Conservation (phyloP, 2,113 vertebrate genomes). For the Gulo gulo region DNA sequence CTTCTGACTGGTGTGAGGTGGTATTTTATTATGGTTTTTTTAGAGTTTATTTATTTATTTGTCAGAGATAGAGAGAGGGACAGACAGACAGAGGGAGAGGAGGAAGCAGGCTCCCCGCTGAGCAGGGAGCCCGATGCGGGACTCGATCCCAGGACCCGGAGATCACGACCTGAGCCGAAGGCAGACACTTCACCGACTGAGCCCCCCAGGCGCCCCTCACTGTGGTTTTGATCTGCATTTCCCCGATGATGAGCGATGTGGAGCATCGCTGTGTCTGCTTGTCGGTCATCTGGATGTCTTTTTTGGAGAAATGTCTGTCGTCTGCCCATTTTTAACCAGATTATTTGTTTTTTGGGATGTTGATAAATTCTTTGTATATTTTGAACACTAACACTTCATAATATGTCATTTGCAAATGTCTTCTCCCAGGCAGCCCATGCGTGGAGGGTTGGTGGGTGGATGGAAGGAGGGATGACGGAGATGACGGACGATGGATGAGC, state of each 20-base stretch:
- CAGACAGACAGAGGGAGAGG: too few species aligned
- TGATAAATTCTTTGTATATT: neutral
- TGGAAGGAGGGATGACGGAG: neutral
- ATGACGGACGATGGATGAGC: too few species aligned
- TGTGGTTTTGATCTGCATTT: neutral
- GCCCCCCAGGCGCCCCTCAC: neutral
- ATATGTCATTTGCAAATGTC: neutral
- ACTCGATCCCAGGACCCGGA: too few species aligned
- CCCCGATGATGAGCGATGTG: fast-evolving
- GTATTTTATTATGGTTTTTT: neutral
- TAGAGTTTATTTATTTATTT: too few species aligned
- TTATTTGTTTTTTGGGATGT: neutral
- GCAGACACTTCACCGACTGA: too few species aligned
- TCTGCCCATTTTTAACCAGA: neutral
- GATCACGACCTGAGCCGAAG: too few species aligned
- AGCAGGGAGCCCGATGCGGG: too few species aligned
- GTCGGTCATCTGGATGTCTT: neutral
- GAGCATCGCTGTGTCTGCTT: neutral
- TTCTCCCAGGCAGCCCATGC: neutral
- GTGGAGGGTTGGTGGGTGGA: too few species aligned
- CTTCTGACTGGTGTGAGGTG: neutral
- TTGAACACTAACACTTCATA: neutral
- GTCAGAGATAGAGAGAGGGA: too few species aligned
- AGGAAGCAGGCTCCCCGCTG: too few species aligned
- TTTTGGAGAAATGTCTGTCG: neutral